phyloP scores from a whole-genome alignment of 2,888 invertebrate species.

The Cremastobaeus sp. region DNA sequence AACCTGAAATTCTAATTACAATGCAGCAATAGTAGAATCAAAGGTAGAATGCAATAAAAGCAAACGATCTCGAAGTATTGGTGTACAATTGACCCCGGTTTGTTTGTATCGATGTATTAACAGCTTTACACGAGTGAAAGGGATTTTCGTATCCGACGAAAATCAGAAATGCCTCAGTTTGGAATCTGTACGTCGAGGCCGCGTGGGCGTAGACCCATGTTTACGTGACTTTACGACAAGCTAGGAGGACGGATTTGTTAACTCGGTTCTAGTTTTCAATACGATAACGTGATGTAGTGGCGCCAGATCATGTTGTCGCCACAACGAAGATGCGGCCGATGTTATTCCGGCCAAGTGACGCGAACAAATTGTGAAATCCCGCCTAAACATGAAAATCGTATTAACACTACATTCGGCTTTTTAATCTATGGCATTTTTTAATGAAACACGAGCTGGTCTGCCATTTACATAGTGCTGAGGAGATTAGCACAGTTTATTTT shows the following conservation, averaged over 20 bases:
- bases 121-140: constrained; percentile 52
- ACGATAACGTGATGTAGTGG: constrained; percentile 59
- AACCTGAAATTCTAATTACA: too few species aligned
- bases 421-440: constrained; percentile 40
- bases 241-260: constrained; percentile 54
- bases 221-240: constrained; percentile 56
- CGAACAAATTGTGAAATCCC: constrained; percentile 54
- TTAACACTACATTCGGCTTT: constrained; percentile 46
- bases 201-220: constrained; percentile 57
- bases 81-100: constrained; percentile 57
- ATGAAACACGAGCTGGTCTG: constrained; percentile 36
- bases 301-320: constrained; percentile 54
- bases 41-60: constrained; percentile 1
- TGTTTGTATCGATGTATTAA: constrained; percentile 57
- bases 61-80: constrained; percentile 3
- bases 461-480: constrained; percentile 13
- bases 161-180: constrained; percentile 56
- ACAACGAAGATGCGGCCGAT: constrained; percentile 45
- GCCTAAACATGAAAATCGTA: constrained; percentile 54
- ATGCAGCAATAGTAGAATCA: too few species aligned
- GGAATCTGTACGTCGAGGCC: constrained; percentile 42
- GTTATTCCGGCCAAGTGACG: constrained; percentile 45
- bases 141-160: constrained; percentile 57
- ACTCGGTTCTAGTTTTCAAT: constrained; percentile 57
- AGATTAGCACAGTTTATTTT: constrained; percentile 44